Base-by-base conservation (phyloP, 35 echinoderm and acorn worm genomes). In the Patiria miniata region DNA sequence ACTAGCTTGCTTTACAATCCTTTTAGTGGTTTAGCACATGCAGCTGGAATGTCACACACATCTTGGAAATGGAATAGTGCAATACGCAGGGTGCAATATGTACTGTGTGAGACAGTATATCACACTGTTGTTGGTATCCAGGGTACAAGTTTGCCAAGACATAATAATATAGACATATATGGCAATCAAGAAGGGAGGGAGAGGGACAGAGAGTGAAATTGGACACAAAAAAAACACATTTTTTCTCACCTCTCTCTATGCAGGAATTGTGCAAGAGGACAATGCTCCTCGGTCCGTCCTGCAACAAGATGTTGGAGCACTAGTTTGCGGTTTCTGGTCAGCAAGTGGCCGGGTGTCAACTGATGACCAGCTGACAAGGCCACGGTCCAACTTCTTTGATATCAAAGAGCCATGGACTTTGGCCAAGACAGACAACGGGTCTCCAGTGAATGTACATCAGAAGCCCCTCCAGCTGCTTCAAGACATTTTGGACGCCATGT, bases 291-390 rank as follows among this genome's bases (percentile, higher is more conserved):
- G 53, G 14, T n/a, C n/a, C 14, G 14, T n/a, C 14, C 53, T 57
- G n/a, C 53, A 57, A n/a, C 53, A 57, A 57, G 53, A 57, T 57
- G 53, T 57, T 17, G 53, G 53, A 57, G 53, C 53, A 57, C 53
- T 57, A 17, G 53, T 57, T 57, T 57, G 53, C n/a, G 53, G 53
- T n/a, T 57, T 17, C n/a, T 57, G 53, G 53, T 14, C 53, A 57
- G 53, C 53, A 17, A 57, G 53, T 57, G 53, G 53, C 14, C 14
- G 53, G n/a, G 14, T 57, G 14, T 57, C 53, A 14, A 57, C n/a
- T n/a, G 8, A 4, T 14, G 53, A 57, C n/a, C 53, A 57, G n/a
- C 53, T 57, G 0, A 57, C 14, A 14, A 57, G n/a, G n/a, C 53
- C 53, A 57, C 14, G 53, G 53, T 57, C 53, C 14, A 57, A 57